Evolutionary conservation across 2,113 vertebrate genomes (phyloP).

Genomic region (Tragelaphus imberbis): DNA sequence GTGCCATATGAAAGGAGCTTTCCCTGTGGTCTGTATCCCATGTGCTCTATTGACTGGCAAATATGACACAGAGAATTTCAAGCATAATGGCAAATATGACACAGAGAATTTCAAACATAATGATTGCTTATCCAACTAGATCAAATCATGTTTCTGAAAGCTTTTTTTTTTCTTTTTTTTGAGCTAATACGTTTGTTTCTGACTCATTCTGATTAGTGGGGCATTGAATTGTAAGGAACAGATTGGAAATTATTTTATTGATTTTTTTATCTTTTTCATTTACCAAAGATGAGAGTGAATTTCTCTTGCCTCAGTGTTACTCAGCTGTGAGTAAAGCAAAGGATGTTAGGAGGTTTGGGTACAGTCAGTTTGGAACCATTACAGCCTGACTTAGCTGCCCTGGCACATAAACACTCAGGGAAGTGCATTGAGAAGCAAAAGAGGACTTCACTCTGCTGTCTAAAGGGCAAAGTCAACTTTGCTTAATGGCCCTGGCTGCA

Average conservation of each 20-base stretch:
- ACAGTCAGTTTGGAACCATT: neutral
- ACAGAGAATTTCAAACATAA: slow-evolving; percentile 54
- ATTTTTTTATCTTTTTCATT: slow-evolving; percentile 65
- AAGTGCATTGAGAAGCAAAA: neutral
- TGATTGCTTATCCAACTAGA: slow-evolving; percentile 64
- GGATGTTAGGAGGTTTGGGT: neutral
- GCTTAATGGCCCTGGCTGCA: neutral
- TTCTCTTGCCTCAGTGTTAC: slow-evolving; percentile 39
- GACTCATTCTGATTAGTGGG: slow-evolving; percentile 65
- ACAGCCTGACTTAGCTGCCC: neutral
- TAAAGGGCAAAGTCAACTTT: neutral
- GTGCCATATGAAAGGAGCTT: neutral
- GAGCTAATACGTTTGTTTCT: slow-evolving; percentile 55
- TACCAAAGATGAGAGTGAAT: slow-evolving; percentile 63
- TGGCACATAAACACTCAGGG: neutral
- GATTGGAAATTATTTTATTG: slow-evolving; percentile 74
- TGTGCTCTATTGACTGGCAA: slow-evolving; percentile 62
- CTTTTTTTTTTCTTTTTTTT: slow-evolving; percentile 63
- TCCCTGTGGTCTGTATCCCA: neutral
- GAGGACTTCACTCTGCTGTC: neutral
- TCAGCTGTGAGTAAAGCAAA: slow-evolving; percentile 28
- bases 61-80: slow-evolving; percentile 45
- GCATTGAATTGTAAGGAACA: slow-evolving; percentile 64
- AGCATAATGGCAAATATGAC: slow-evolving; percentile 53
- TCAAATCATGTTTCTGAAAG: slow-evolving; percentile 67